A percentile compares a stretch with the other conserved stretches of the same genome.
phyloP scores from a whole-genome alignment of 2,888 invertebrate species.

The Lasioglossum zephyrum region DNA sequence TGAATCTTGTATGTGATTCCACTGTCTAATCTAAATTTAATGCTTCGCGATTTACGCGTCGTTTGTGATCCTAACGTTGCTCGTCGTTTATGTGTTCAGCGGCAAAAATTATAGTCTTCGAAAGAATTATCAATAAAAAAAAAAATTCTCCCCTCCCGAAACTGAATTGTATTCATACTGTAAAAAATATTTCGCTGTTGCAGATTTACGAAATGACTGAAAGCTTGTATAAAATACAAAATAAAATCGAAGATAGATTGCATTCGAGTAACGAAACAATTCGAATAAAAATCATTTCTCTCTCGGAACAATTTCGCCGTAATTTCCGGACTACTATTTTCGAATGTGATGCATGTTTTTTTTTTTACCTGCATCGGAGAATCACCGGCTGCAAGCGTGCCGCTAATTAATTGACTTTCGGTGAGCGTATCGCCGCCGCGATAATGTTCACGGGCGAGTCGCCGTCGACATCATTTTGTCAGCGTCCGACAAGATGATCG shows the following conservation, averaged over 20 bases:
- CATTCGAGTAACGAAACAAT: not conserved
- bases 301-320: not conserved
- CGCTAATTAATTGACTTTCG: slow-evolving; percentile 53
- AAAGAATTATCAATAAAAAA: not conserved
- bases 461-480: slow-evolving; percentile 35
- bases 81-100: not conserved
- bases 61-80: not conserved
- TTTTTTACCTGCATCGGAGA: not conserved
- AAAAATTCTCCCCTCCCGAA: not conserved
- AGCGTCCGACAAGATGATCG: slow-evolving; percentile 53
- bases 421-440: slow-evolving; percentile 30
- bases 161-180: not conserved
- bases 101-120: not conserved
- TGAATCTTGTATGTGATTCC: slow-evolving; percentile 64
- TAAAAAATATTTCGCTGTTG: not conserved
- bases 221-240: not conserved
- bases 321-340: not conserved
- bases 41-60: slow-evolving; percentile 25
- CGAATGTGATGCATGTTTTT: not conserved
- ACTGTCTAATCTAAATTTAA: slow-evolving; percentile 51
- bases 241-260: not conserved
- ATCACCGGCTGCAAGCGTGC: not conserved
- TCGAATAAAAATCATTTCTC: not conserved
- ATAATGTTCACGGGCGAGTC: slow-evolving; percentile 34
- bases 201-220: not conserved